These are phyloP conservation scores for Loxodonta africana DNA, from an alignment of 2,113 vertebrate species.

Conservation along the genomic window DNA sequence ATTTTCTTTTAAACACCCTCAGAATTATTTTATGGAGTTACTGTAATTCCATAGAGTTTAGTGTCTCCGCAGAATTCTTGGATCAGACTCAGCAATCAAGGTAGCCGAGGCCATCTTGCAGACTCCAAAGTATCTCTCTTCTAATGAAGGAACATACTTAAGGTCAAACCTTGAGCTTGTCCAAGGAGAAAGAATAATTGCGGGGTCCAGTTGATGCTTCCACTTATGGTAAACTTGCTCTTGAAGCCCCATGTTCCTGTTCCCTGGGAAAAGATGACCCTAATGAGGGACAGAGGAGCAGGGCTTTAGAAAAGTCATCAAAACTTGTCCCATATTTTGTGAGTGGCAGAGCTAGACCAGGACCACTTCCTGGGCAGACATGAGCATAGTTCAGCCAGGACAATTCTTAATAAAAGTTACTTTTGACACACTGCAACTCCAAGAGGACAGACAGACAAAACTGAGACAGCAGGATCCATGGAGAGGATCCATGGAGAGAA, in stretches of 20 bases:
- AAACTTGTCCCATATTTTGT: not conserved
- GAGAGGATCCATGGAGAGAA: not conserved
- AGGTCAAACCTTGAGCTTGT: not conserved
- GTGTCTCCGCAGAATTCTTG: not conserved
- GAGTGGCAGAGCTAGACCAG: conserved; percentile 15
- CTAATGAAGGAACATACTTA: not conserved
- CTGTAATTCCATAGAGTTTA: not conserved
- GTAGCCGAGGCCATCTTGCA: not conserved
- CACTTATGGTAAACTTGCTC: not conserved
- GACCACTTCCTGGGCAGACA: not conserved
- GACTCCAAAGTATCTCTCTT: not conserved
- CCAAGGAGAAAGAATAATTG: not conserved
- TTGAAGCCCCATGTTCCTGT: not conserved
- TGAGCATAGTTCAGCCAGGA: not conserved
- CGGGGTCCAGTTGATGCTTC: not conserved
- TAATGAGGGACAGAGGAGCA: not conserved
- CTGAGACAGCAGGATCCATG: not conserved
- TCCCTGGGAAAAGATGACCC: not conserved
- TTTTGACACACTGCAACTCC: accelerated
- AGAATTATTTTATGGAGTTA: not conserved
- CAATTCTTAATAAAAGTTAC: not conserved
- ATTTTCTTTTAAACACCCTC: not conserved
- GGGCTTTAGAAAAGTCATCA: not conserved
- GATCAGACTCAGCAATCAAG: not conserved
- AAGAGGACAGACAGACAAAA: not conserved